Evolutionary conservation across 2,888 invertebrate genomes (phyloP).

Genomic region (Drosophila formosana): DNA sequence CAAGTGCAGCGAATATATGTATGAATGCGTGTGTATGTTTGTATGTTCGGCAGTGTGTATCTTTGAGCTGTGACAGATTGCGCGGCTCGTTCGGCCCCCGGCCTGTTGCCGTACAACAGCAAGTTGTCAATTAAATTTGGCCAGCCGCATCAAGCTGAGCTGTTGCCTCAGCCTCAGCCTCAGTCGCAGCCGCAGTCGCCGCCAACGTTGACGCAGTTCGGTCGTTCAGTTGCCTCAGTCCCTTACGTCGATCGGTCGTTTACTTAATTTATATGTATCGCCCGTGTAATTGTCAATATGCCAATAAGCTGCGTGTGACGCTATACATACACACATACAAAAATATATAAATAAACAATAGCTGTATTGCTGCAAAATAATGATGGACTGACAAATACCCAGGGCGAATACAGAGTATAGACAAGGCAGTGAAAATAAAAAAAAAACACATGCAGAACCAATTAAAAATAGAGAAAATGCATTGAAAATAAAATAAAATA

Average conservation of each 20-base stretch:
- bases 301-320: constrained; percentile 77
- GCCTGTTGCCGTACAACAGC: constrained; percentile 64
- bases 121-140: constrained; percentile 81
- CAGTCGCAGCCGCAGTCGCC: not conserved
- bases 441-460: not conserved
- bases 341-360: constrained; percentile 35
- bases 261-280: constrained; percentile 81
- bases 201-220: constrained; percentile 21
- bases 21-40: constrained; percentile 1
- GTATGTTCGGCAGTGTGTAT: constrained; percentile 46
- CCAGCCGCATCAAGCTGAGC: constrained; percentile 77
- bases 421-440: not conserved
- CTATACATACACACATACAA: constrained; percentile 32
- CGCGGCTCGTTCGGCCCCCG: constrained; percentile 39
- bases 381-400: not conserved
- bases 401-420: too few relatives aligned
- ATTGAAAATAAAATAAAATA: not conserved
- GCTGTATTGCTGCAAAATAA: too few relatives aligned
- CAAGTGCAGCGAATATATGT: too few relatives aligned
- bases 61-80: constrained; percentile 76
- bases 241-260: constrained; percentile 55
- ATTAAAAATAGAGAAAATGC: too few relatives aligned
- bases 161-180: constrained; percentile 29
- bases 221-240: not conserved
- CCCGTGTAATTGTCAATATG: constrained; percentile 81